Percentiles rank a stretch among this genome's conserved stretches.
phyloP scores from a whole-genome alignment of 2,797 vertebrate species.

The Coranthus polyacanthus region DNA sequence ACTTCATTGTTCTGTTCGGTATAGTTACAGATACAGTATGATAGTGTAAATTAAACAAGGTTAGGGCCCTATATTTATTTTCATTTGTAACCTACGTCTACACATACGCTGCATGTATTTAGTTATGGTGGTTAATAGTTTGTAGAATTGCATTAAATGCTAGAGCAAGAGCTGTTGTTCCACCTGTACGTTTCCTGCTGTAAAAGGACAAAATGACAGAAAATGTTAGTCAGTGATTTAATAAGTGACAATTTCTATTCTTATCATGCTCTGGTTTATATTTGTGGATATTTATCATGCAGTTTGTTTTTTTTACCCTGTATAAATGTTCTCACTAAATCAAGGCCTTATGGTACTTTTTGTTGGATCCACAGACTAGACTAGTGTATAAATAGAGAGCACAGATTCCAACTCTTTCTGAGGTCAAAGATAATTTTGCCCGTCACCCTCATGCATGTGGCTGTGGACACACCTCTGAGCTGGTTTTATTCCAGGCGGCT shows the following conservation, averaged over 20 bases:
- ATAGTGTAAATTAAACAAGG: too few species aligned
- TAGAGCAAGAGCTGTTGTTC: too few species aligned
- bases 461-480: background rate
- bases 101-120: too few species aligned
- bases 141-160: too few species aligned
- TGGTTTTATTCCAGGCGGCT: constrained; percentile 3
- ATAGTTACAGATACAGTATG: background rate
- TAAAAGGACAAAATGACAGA: too few species aligned
- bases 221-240: too few species aligned
- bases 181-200: too few species aligned
- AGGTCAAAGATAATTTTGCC: background rate
- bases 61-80: too few species aligned
- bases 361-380: background rate
- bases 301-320: background rate
- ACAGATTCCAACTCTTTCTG: background rate
- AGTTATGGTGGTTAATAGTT: too few species aligned
- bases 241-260: background rate
- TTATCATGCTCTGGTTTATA: background rate
- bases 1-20: too few species aligned
- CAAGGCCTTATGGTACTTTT: background rate
- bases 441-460: background rate
- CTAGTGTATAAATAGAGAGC: constrained; percentile 3
- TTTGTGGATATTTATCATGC: background rate
- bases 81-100: too few species aligned
- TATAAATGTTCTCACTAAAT: constrained; percentile 6